Conservation (phyloP, 1,140 invertebrate species). For the Hylaeus anthracinus region DNA sequence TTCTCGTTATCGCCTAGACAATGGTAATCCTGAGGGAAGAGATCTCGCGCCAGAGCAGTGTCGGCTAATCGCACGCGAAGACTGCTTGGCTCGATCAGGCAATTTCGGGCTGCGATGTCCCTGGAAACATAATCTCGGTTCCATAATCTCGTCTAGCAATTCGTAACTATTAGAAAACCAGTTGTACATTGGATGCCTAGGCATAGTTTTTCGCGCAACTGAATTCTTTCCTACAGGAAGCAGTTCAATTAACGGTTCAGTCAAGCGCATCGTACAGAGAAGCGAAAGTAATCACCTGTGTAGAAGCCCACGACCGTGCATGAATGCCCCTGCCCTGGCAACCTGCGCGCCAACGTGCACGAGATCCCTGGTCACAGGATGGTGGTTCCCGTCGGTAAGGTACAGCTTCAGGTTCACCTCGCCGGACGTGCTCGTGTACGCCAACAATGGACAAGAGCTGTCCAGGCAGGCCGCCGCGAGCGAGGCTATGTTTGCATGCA, state of each 20-base stretch:
- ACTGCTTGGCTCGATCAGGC: slow-evolving; percentile 86
- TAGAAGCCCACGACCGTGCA: slow-evolving; percentile 93
- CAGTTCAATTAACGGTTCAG: background rate
- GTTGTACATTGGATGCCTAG: too few species aligned
- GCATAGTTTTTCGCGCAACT: background rate
- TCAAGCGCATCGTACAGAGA: background rate
- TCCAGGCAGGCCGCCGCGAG: slow-evolving; percentile 91
- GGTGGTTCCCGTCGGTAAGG: slow-evolving; percentile 83
- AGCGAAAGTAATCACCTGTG: slow-evolving; percentile 82
- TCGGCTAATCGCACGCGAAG: slow-evolving; percentile 94
- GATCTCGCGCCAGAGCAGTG: slow-evolving; percentile 92
- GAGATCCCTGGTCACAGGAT: slow-evolving; percentile 90
- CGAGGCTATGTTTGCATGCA: slow-evolving; percentile 91
- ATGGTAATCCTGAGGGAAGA: slow-evolving; percentile 97
- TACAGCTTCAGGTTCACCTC: slow-evolving; percentile 95
- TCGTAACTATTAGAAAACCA: too few species aligned
- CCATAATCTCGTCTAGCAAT: too few species aligned
- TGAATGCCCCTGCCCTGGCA: slow-evolving; percentile 91
- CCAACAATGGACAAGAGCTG: slow-evolving; percentile 87
- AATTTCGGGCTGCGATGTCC: slow-evolving; percentile 95
- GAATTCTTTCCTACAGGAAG: background rate
- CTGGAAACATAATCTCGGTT: slow-evolving; percentile 67
- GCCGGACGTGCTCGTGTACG: slow-evolving; percentile 88
- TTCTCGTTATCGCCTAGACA: slow-evolving; percentile 97
- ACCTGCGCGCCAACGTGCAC: slow-evolving; percentile 95